phyloP scores from a whole-genome alignment of 2,888 invertebrate species.

The Sympetrum striolatum region DNA sequence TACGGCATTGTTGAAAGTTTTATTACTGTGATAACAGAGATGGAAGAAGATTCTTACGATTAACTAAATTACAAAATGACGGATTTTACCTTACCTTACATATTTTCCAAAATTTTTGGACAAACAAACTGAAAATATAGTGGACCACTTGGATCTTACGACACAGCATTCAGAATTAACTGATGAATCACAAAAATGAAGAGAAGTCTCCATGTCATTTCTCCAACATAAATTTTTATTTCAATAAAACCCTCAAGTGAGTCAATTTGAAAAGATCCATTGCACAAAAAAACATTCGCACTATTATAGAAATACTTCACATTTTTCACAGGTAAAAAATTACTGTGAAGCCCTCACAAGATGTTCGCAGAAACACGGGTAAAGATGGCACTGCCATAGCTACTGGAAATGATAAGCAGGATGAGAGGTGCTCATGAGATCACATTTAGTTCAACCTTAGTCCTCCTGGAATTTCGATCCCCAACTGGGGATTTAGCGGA shows the following conservation, averaged over 20 bases:
- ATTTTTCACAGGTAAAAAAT: background rate
- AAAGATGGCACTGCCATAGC: background rate
- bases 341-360: background rate
- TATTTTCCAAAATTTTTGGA: no score
- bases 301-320: background rate
- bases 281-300: background rate
- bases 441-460: no score
- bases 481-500: background rate
- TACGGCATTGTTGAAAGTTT: no score
- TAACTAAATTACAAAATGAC: no score
- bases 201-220: background rate
- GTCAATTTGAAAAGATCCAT: background rate
- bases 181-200: background rate
- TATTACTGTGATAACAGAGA: no score
- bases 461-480: no score
- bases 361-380: background rate
- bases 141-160: no score
- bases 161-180: no score
- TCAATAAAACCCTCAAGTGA: conserved; percentile 5
- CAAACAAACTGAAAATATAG: no score
- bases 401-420: background rate
- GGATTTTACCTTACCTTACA: no score
- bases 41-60: no score
- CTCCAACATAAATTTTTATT: conserved; percentile 2
- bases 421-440: no score